A percentile compares a stretch with the other conserved stretches of the same genome.
Conservation (phyloP, 1,140 invertebrate genomes). For the Apocrypta bakeri region DNA sequence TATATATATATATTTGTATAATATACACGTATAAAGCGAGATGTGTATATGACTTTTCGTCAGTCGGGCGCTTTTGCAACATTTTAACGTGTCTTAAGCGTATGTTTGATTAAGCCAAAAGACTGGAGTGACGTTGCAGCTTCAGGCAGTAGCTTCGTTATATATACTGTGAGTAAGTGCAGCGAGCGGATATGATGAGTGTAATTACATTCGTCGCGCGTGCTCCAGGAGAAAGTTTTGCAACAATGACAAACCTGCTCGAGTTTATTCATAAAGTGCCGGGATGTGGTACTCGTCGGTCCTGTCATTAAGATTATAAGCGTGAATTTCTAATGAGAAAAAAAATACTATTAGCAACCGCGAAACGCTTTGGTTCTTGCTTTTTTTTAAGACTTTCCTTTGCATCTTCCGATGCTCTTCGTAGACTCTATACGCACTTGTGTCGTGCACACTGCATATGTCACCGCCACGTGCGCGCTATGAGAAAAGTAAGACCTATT, state of each 20-base stretch:
- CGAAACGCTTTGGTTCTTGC: neutral
- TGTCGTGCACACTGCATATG: too few relatives aligned
- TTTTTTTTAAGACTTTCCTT: constrained; percentile 2
- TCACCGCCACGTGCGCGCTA: too few relatives aligned
- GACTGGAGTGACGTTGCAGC: constrained; percentile 12
- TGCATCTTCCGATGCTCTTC: neutral
- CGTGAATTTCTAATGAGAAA: constrained; percentile 45
- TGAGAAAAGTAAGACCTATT: too few relatives aligned
- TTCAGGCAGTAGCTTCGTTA: neutral
- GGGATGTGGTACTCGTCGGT: neutral
- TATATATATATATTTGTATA: too few relatives aligned
- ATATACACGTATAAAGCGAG: too few relatives aligned
- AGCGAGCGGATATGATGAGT: constrained; percentile 38
- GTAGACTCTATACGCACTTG: too few relatives aligned
- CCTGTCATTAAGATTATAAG: constrained; percentile 40
- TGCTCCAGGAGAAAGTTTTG: constrained; percentile 35
- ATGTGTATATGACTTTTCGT: neutral
- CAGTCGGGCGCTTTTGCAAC: neutral
- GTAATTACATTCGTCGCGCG: constrained; percentile 29
- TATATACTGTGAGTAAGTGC: neutral
- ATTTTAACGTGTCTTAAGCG: constrained; percentile 30
- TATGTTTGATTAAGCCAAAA: constrained; percentile 28
- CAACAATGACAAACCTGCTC: constrained; percentile 41
- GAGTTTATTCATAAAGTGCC: constrained; percentile 43
- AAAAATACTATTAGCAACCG: constrained; percentile 18